Percentiles rank a stretch among this genome's conserved stretches.
phyloP scores from a whole-genome alignment of 2,113 vertebrate species.

The Anarhynchus alexandrinus region DNA sequence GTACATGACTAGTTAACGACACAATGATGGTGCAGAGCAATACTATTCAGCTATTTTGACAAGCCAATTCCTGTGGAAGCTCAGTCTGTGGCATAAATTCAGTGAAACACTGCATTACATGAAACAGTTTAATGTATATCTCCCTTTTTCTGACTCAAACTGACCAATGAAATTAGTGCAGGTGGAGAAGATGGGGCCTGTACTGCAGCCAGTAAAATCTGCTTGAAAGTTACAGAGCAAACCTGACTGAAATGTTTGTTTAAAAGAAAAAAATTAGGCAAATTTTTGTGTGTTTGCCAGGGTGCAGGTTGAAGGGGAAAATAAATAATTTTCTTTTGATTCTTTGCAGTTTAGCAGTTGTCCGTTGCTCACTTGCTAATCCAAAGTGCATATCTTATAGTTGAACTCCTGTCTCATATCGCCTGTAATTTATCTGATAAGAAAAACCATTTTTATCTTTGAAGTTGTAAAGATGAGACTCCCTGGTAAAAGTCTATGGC shows the following conservation, averaged over 20 bases:
- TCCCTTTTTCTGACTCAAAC: neutral
- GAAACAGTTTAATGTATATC: neutral
- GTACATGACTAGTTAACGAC: neutral
- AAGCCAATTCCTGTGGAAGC: neutral
- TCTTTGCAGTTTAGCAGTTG: conserved; percentile 8
- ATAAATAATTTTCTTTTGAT: neutral
- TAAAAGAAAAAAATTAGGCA: neutral
- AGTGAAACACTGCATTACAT: neutral
- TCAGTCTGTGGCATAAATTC: neutral
- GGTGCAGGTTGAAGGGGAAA: neutral
- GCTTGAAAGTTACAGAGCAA: neutral
- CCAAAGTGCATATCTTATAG: conserved; percentile 52
- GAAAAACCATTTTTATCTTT: conserved; percentile 45
- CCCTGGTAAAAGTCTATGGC: conserved; percentile 52
- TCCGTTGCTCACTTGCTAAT: conserved; percentile 10
- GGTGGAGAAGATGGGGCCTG: neutral
- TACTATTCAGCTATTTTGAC: neutral
- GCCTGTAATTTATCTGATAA: conserved; percentile 58
- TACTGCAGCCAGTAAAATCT: neutral
- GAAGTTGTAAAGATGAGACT: conserved; percentile 31
- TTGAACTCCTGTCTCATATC: conserved; percentile 13
- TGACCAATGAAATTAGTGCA: neutral
- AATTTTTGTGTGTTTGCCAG: neutral
- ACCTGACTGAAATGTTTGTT: neutral
- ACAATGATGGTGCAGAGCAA: neutral